Base-by-base conservation (phyloP, 2,113 vertebrate species). In the Orycteropus afer region DNA sequence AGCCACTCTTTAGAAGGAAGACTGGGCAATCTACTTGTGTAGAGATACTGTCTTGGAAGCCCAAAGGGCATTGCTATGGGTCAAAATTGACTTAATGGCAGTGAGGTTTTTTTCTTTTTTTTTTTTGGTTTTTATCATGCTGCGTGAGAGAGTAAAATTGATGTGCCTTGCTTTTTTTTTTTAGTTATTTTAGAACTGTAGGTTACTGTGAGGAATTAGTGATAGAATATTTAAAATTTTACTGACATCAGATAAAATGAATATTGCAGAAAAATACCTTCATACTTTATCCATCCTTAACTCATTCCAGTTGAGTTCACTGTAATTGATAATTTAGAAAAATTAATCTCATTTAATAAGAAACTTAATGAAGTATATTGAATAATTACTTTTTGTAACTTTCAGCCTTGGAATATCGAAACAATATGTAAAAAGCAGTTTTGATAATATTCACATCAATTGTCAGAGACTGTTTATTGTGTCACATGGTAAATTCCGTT, bases 311-410 rank as follows among this genome's bases (percentile, higher is more conserved):
- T 83, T 90, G 82, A 73, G 55, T 81, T 90, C 76, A 49, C 15
- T 67, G 29, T 71, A 61, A 86, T 47, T 76, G 71, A 57, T 71
- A 53, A 77, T 90, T 94, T 59, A 77, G 86, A 90, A 86, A 81
- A 90, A 80, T 40, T 65, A 57, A 80, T 92, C 83, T 86, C 71
- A 86, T 34, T 59, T 80, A 86, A 76, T 25, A 86, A 88, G 77
- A 77, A 76, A 47, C 61, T 83, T 51, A 51, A 42, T 47, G 76
- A 77, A 76, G 25, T 2, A 0, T 82, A 93, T 65, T 53, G 88
- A 94, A 32, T 78, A 63, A 61, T 11, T 88, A 18, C 32, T 86
- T 82, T 73, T 42, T 97, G 97, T 97, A 93, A 90, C 45, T 22
- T 95, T n/a, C 27, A 90, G 67, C 2, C 7, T 34, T 34, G 1